Evolutionary conservation across 2,113 vertebrate species (phyloP).

Genomic region (Sander vitreus): DNA sequence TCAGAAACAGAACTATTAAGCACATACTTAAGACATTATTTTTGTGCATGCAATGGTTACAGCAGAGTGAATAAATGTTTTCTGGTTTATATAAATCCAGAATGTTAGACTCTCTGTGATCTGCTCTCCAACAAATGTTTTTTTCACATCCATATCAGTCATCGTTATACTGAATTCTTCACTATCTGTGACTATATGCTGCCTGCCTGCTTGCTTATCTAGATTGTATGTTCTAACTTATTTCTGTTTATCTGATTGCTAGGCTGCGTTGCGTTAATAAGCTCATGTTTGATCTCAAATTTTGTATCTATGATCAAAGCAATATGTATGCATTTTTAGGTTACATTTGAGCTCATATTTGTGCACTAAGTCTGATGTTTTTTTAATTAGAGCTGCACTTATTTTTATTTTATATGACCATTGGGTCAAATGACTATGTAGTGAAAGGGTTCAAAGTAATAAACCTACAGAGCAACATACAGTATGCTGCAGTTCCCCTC

Average conservation of each 20-base stretch:
- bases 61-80: slow-evolving; percentile 4
- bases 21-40: slow-evolving; percentile 31
- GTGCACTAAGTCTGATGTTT: background rate
- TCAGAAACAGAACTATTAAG: slow-evolving; percentile 16
- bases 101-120: background rate
- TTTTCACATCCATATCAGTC: slow-evolving; percentile 6
- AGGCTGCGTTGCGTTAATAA: background rate
- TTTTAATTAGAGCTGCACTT: background rate
- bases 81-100: background rate
- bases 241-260: slow-evolving; percentile 25
- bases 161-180: background rate
- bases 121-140: background rate
- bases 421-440: background rate
- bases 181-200: background rate
- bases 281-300: background rate
- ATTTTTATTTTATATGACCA: background rate
- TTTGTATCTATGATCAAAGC: background rate
- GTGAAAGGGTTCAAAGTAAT: background rate
- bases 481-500: too few relatives aligned
- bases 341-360: background rate
- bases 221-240: slow-evolving; percentile 11
- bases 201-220: slow-evolving; percentile 15
- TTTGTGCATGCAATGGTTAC: slow-evolving; percentile 8
- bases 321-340: background rate
- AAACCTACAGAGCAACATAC: background rate